Percentiles rank a stretch among this genome's conserved stretches.
Conservation (phyloP, 1,140 invertebrate genomes). For the Trichonephila clavipes region DNA sequence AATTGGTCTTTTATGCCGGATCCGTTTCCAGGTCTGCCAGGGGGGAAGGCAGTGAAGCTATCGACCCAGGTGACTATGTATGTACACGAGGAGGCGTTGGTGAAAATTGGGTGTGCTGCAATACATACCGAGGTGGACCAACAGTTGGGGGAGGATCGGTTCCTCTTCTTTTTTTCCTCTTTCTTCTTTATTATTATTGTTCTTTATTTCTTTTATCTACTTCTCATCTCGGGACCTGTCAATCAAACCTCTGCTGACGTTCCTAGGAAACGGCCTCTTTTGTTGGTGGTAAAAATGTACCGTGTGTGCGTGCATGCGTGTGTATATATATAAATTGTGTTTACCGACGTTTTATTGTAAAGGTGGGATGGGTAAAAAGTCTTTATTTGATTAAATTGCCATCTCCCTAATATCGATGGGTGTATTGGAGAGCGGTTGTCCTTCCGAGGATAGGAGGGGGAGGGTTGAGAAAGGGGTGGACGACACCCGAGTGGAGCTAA, state of each 20-base stretch:
- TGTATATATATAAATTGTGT: conserved; percentile 51
- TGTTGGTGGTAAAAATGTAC: conserved; percentile 43
- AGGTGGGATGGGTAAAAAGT: conserved; percentile 20
- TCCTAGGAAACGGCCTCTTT: conserved; percentile 47
- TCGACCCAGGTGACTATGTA: conserved; percentile 59
- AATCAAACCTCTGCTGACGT: conserved; percentile 58
- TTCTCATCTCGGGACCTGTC: conserved; percentile 47
- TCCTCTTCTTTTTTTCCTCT: conserved; percentile 18
- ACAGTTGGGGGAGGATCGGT: conserved; percentile 36
- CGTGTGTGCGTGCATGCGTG: background rate
- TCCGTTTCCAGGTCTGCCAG: conserved; percentile 18
- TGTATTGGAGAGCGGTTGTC: background rate
- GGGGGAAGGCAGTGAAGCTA: conserved; percentile 32
- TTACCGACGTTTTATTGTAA: conserved; percentile 73
- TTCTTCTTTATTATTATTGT: background rate
- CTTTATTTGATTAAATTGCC: conserved; percentile 67
- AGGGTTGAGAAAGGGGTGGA: background rate
- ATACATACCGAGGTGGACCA: conserved; percentile 68
- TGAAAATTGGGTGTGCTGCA: conserved; percentile 73
- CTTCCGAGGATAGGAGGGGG: background rate
- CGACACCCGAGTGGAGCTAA: conserved; percentile 39
- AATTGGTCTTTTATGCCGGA: conserved; percentile 68
- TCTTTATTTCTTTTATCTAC: conserved; percentile 19
- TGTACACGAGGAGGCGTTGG: conserved; percentile 63
- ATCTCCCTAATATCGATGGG: background rate